These are phyloP conservation scores for Sesamia nonagrioides DNA, from an alignment of 1,140 invertebrate genomes.

Conservation along the genomic window DNA sequence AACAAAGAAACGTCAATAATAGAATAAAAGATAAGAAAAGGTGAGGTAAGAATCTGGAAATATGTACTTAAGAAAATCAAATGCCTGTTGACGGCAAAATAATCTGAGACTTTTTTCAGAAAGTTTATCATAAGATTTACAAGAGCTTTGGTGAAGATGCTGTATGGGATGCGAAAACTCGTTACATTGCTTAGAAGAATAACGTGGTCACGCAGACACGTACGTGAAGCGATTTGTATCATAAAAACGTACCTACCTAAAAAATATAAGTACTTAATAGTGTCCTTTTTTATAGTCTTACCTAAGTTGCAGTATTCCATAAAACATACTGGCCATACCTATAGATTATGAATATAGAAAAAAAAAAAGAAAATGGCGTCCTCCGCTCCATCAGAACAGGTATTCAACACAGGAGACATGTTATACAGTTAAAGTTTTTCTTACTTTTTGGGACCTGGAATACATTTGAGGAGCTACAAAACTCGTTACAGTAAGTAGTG, in stretches of 20 bases:
- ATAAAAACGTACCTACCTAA: no score
- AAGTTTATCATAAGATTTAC: background rate
- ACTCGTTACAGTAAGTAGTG: conserved; percentile 7
- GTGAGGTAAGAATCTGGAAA: background rate
- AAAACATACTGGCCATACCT: background rate
- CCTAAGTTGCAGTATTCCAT: background rate
- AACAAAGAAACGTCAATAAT: conserved; percentile 18
- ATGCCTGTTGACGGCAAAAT: background rate
- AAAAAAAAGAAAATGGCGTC: background rate
- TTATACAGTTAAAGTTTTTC: conserved; percentile 12
- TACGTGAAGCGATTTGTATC: no score
- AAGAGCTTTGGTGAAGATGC: background rate
- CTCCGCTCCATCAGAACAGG: background rate
- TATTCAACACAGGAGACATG: background rate
- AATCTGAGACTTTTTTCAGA: background rate
- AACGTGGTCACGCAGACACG: no score
- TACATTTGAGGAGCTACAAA: conserved; percentile 13
- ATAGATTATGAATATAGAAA: conserved; percentile 5
- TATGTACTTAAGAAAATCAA: no score
- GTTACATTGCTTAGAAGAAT: no score
- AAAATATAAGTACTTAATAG: no score
- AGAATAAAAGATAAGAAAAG: conserved; percentile 10
- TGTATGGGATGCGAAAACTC: no score
- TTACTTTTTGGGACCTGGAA: conserved; percentile 9
- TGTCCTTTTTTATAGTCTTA: no score